Evolutionary conservation across 35 echinoderm and acorn worm species (phyloP).

Genomic region (Ophioderma brevispina): DNA sequence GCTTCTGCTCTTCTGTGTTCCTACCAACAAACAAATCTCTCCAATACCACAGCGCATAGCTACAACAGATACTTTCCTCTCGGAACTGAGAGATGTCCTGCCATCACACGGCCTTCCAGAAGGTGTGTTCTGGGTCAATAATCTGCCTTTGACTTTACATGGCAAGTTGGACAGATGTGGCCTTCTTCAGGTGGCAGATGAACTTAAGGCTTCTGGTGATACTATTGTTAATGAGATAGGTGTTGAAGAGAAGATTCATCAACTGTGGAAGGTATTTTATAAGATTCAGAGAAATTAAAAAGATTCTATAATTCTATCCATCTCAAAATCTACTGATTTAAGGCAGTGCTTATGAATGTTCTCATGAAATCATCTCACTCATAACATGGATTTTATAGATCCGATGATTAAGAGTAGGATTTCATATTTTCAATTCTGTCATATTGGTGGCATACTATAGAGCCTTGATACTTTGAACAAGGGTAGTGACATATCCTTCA

Average conservation of each 20-base stretch:
- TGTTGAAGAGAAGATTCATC: not conserved
- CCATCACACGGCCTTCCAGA: conserved; percentile 71
- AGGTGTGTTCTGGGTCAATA: conserved; percentile 1
- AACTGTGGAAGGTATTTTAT: conserved; percentile 51
- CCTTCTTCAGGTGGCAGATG: conserved; percentile 22
- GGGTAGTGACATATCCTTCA: too few relatives aligned
- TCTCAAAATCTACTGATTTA: too few relatives aligned
- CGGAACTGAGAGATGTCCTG: conserved; percentile 25
- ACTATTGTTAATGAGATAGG: not conserved
- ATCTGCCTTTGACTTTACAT: conserved; percentile 70
- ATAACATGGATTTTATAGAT: too few relatives aligned
- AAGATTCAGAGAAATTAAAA: too few relatives aligned
- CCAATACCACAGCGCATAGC: not conserved
- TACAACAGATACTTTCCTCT: not conserved
- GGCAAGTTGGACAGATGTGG: conserved; percentile 63
- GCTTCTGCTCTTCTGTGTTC: conserved; percentile 48
- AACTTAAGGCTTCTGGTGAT: not conserved
- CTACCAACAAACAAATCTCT: not conserved
- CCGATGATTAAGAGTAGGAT: too few relatives aligned
- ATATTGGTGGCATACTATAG: too few relatives aligned
- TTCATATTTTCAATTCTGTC: too few relatives aligned
- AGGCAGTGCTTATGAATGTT: too few relatives aligned
- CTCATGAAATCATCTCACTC: too few relatives aligned
- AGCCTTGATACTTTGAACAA: too few relatives aligned
- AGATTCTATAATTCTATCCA: too few relatives aligned